phyloP scores from a whole-genome alignment of 1,140 invertebrate species.

The Matsumurasca onukii region DNA sequence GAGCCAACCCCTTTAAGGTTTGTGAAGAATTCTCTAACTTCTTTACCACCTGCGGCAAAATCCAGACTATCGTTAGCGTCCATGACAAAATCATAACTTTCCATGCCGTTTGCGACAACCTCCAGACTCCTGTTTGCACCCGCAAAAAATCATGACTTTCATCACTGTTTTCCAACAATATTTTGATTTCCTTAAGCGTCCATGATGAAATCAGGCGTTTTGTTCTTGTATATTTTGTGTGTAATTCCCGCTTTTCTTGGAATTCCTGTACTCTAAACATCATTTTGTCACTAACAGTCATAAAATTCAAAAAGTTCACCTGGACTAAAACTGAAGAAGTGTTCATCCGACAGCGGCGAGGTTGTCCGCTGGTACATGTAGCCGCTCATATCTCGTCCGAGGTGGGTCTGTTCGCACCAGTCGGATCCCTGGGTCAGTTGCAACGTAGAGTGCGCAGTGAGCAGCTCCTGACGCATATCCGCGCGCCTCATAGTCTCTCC shows the following conservation, averaged over 20 bases:
- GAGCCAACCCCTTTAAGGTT: too few relatives aligned
- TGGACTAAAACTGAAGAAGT: constrained; percentile 1
- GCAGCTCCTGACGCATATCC: too few relatives aligned
- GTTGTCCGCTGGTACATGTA: not conserved
- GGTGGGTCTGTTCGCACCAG: constrained; percentile 2
- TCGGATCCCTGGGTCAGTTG: not conserved
- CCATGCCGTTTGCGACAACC: too few relatives aligned
- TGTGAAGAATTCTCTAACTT: too few relatives aligned
- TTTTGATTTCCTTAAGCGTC: not conserved
- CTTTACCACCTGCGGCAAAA: too few relatives aligned
- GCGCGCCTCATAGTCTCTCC: constrained; percentile 1
- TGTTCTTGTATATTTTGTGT: not conserved
- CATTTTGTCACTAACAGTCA: not conserved
- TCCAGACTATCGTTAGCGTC: too few relatives aligned
- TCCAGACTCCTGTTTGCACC: too few relatives aligned
- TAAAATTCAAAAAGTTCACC: not conserved
- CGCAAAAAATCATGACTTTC: too few relatives aligned
- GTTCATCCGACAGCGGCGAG: constrained; percentile 21
- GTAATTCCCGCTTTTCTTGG: not conserved
- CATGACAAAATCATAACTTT: too few relatives aligned
- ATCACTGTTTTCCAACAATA: not conserved
- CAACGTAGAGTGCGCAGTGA: too few relatives aligned
- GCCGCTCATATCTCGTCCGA: constrained; percentile 19
- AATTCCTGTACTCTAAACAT: not conserved
- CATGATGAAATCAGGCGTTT: not conserved